These are phyloP conservation scores for Shinisaurus crocodilurus DNA, from an alignment of 2,113 vertebrate species.

Conservation along the genomic window DNA sequence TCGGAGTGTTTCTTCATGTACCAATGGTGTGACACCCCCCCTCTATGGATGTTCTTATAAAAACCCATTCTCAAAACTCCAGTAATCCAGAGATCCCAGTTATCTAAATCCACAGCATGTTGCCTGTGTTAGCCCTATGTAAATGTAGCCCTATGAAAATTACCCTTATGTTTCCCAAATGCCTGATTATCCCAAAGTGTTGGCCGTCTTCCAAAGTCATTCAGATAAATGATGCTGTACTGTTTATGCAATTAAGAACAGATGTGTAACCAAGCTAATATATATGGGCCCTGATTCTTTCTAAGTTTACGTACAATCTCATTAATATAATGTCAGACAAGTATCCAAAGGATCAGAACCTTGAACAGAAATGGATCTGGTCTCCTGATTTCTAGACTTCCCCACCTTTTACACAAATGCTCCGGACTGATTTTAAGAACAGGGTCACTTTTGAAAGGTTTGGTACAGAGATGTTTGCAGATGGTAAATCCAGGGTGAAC, in stretches of 20 bases:
- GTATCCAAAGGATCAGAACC: slow-evolving; percentile 7
- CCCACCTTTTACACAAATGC: neutral
- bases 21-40: neutral
- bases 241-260: slow-evolving; percentile 45
- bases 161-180: slow-evolving; percentile 39
- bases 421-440: neutral
- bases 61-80: neutral
- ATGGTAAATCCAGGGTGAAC: neutral
- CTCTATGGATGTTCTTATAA: neutral
- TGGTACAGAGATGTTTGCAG: neutral
- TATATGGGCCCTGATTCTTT: slow-evolving; percentile 34
- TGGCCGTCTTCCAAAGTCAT: slow-evolving; percentile 36
- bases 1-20: too few species aligned
- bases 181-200: slow-evolving; percentile 32
- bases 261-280: slow-evolving; percentile 37
- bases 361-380: neutral
- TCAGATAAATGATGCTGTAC: slow-evolving; percentile 44
- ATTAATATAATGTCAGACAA: slow-evolving; percentile 21
- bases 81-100: neutral
- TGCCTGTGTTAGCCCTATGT: slow-evolving; percentile 35
- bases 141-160: slow-evolving; percentile 42
- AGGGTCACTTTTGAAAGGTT: neutral
- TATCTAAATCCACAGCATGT: slow-evolving; percentile 20
- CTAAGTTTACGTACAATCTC: slow-evolving; percentile 29
- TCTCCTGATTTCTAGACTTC: neutral